These are phyloP conservation scores for Lucilia cuprina DNA, from an alignment of 1,140 invertebrate species.

Conservation along the genomic window DNA sequence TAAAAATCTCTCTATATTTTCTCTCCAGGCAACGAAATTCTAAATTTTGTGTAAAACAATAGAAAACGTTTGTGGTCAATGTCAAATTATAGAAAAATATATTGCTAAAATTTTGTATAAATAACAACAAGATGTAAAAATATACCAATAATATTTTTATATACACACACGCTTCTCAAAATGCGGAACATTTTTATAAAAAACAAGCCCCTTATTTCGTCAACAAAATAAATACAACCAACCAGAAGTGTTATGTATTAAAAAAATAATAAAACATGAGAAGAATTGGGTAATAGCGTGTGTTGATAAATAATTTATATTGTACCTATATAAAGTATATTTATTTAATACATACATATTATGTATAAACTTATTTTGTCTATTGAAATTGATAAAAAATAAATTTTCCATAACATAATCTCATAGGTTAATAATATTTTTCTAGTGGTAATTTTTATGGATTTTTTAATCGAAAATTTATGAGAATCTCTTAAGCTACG, in stretches of 20 bases:
- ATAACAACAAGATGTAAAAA: background rate
- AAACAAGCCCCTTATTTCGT: constrained; percentile 1
- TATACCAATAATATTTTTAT: background rate
- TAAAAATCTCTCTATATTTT: too few relatives aligned
- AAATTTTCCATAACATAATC: background rate
- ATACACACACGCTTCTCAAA: background rate
- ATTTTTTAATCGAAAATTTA: too few relatives aligned
- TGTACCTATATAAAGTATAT: too few relatives aligned
- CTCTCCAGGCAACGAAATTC: too few relatives aligned
- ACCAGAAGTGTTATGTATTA: background rate
- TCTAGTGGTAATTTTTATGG: too few relatives aligned
- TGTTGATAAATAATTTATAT: background rate
- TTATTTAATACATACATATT: background rate
- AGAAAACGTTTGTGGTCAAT: constrained; percentile 14
- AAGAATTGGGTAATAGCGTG: background rate
- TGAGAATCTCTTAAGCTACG: too few relatives aligned
- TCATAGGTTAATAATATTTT: too few relatives aligned
- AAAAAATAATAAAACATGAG: background rate
- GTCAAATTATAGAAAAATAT: background rate
- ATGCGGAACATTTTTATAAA: background rate
- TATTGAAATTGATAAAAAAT: background rate
- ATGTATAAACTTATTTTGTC: background rate
- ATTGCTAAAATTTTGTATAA: background rate
- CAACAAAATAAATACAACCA: background rate
- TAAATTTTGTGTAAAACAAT: background rate